Evolutionary conservation across 2,888 invertebrate genomes (phyloP).

Genomic region (Agelastica alni): DNA sequence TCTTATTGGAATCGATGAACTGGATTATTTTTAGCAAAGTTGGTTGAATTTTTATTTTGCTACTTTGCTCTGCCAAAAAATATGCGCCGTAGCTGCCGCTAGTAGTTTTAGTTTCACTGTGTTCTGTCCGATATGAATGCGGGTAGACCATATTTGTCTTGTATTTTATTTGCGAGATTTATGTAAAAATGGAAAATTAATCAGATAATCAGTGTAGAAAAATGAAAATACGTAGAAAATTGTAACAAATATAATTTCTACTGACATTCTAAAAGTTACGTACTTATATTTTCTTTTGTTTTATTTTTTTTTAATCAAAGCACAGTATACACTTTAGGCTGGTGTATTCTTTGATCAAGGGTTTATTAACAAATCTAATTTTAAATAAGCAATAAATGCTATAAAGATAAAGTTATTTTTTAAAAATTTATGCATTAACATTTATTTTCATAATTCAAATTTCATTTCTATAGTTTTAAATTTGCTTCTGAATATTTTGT

Average conservation of each 20-base stretch:
- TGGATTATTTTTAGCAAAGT: slow-evolving; percentile 52
- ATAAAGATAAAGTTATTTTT: no score
- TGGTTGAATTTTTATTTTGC: slow-evolving; percentile 52
- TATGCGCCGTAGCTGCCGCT: slow-evolving; percentile 52
- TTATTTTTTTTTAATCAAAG: no score
- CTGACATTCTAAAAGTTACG: slow-evolving; percentile 38
- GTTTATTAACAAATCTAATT: no score
- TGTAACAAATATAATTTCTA: slow-evolving; percentile 48
- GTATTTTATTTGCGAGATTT: slow-evolving; percentile 37
- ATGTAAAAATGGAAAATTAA: slow-evolving; percentile 50
- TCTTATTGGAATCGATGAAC: slow-evolving; percentile 52
- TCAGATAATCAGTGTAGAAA: slow-evolving; percentile 52
- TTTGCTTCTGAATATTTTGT: no score
- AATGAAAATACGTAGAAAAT: slow-evolving; percentile 52
- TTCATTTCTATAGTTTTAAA: no score
- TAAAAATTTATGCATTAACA: no score
- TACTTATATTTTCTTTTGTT: background rate
- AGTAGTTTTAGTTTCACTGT: slow-evolving; percentile 54
- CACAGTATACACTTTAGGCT: no score
- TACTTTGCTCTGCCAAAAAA: slow-evolving; percentile 43
- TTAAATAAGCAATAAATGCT: no score
- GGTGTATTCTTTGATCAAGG: no score
- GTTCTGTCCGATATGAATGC: slow-evolving; percentile 53
- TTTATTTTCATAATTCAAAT: no score
- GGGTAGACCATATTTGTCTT: slow-evolving; percentile 55